Evolutionary conservation across 1,140 invertebrate genomes (phyloP).

Genomic region (Phymorhynchus buccinoides): DNA sequence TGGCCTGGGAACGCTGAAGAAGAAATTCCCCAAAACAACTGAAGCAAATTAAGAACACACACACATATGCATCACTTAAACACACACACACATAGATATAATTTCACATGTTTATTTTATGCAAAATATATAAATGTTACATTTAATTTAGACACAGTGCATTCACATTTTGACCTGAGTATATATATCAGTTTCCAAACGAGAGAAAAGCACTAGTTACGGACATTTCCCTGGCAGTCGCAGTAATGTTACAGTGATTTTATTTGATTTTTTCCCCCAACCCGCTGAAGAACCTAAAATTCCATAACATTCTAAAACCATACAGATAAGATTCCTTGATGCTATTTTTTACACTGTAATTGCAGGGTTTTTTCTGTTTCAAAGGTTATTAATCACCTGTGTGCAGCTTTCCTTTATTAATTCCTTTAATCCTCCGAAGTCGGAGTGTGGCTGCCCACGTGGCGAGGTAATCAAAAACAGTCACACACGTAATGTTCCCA

Average conservation of each 20-base stretch:
- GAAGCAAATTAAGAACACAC: neutral
- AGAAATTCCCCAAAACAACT: no score
- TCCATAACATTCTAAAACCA: neutral
- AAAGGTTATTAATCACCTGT: no score
- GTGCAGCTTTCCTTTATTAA: no score
- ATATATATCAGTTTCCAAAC: conserved; percentile 41
- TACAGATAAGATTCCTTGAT: neutral
- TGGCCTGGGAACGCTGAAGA: no score
- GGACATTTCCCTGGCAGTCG: neutral
- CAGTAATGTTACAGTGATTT: neutral
- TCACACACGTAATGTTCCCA: no score
- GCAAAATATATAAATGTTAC: conserved; percentile 63
- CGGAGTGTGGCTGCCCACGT: no score
- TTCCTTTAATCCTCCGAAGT: no score
- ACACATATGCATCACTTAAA: neutral
- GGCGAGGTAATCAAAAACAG: no score
- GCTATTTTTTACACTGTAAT: no score
- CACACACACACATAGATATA: conserved; percentile 22
- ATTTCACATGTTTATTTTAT: conserved; percentile 55
- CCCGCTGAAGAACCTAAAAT: neutral
- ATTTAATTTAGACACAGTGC: conserved; percentile 49
- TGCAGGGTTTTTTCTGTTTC: no score
- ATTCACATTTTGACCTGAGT: conserved; percentile 54
- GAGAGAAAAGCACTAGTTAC: no score
- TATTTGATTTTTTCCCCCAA: neutral